phyloP scores from a whole-genome alignment of 2,797 vertebrate species.

The Molossus alvarezi region DNA sequence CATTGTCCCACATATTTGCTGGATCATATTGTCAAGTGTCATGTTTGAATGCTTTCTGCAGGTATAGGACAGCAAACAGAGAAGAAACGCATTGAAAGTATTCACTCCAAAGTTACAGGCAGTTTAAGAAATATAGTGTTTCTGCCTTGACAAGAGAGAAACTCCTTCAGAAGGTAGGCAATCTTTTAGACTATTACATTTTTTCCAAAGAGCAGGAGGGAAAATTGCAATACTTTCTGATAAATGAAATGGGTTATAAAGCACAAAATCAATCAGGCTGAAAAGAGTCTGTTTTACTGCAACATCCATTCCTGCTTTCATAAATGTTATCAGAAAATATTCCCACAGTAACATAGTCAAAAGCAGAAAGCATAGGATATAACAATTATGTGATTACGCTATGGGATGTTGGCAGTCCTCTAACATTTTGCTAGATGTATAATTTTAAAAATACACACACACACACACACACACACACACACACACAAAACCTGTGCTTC shows the following conservation, averaged over 20 bases:
- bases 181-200: constrained; percentile 74
- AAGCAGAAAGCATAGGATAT: not conserved
- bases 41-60: not conserved
- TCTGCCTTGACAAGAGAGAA: constrained; percentile 80
- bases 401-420: not conserved
- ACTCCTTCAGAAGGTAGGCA: constrained; percentile 69
- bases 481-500: not conserved
- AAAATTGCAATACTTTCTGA: constrained; percentile 79
- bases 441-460: not conserved
- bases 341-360: constrained; percentile 57
- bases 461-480: too few species aligned
- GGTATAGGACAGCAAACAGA: not conserved
- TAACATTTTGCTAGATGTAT: not conserved
- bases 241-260: constrained; percentile 81
- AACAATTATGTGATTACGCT: not conserved
- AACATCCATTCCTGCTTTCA: constrained; percentile 4
- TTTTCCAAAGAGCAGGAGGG: constrained; percentile 75
- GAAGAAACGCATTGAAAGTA: constrained; percentile 63
- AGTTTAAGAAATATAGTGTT: constrained; percentile 78
- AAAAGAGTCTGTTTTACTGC: constrained; percentile 69
- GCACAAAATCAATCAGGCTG: constrained; percentile 72
- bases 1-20: not conserved
- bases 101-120: constrained; percentile 68
- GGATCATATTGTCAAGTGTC: not conserved
- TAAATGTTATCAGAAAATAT: constrained; percentile 69